Conservation (phyloP, 2,888 invertebrate species). For the Scelioninae gen. 1 region DNA sequence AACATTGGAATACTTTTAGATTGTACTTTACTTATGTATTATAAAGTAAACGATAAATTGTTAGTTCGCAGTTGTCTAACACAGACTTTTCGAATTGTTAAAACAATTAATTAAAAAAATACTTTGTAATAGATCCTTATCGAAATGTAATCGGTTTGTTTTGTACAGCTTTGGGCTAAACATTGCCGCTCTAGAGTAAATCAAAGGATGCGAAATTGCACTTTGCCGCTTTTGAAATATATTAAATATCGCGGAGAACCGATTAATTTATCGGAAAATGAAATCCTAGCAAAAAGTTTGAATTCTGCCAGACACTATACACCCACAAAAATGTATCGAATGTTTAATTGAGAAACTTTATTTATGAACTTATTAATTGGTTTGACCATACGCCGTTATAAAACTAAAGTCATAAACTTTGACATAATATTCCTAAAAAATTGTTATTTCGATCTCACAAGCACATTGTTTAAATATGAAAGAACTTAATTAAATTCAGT, state of each 20-base stretch:
- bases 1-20: slow-evolving; percentile 3
- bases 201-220: slow-evolving; percentile 12
- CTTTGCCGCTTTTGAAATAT: slow-evolving; percentile 31
- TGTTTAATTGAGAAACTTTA: slow-evolving; percentile 33
- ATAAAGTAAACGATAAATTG: slow-evolving; percentile 13
- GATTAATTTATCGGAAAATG: slow-evolving; percentile 45
- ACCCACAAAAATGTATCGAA: slow-evolving; percentile 20
- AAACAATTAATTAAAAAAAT: background rate
- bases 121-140: background rate
- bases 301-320: background rate
- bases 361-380: slow-evolving; percentile 36
- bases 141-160: slow-evolving; percentile 14
- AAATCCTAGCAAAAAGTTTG: slow-evolving; percentile 24
- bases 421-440: background rate
- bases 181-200: background rate
- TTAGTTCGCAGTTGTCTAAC: background rate
- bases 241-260: slow-evolving; percentile 32
- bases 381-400: slow-evolving; percentile 13
- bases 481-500: background rate
- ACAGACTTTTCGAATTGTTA: background rate
- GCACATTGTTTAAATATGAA: background rate
- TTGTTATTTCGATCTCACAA: background rate
- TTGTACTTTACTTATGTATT: background rate
- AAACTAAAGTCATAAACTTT: slow-evolving; percentile 6
- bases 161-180: no score